Base-by-base conservation (phyloP, 2,797 vertebrate genomes). In the Acrocephalus scirpaceus region DNA sequence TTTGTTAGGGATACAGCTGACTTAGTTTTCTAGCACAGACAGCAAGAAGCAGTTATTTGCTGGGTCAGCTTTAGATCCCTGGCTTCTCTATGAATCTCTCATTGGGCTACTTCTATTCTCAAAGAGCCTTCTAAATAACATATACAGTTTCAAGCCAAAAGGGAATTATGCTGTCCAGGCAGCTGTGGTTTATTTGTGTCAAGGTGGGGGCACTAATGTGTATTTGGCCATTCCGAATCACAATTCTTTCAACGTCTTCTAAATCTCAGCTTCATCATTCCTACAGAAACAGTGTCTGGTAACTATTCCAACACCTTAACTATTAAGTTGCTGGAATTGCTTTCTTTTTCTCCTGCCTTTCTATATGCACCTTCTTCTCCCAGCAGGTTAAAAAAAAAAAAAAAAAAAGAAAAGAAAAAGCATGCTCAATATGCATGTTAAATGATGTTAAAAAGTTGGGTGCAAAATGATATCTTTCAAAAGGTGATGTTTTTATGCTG, bases 171-270 rank as follows among this genome's bases (percentile, higher is more conserved):
- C 94, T 95, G 91, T 95, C 94, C 96, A 97, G 95, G 94, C 94
- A 96, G 95, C 95, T 97, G 95, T 96, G 91, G 93, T 97, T 96
- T 96, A 97, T 97, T 96, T 96, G 94, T 95, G 96, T 97, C 95
- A 95, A 94, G 95, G 94, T 95, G 87, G 95, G 97, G 95, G 95
- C 95, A 96, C 91, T 97, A 95, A 96, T 96, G 93, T 92, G 95
- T 96, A 95, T 96, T 96, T 96, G 95, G 94, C 93, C 91, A 97
- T 96, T 97, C 86, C 1, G 94, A 96, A 96, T 96, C 96, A 95
- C 95, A 96, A 96, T 96, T 95, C 95, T 96, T 97, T 97, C 95
- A 97, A 97, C 95, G 62, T 96, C 72, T 86, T 94, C 95, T 96
- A 96, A 97, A 95, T 94, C 96, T 96, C 89, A 95, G 87, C 95